Evolutionary conservation across 37 sponge, comb jelly and placozoan species (phyloP), one percentile per base, ranked within the genome.

Genomic region (Agelas oroides): DNA sequence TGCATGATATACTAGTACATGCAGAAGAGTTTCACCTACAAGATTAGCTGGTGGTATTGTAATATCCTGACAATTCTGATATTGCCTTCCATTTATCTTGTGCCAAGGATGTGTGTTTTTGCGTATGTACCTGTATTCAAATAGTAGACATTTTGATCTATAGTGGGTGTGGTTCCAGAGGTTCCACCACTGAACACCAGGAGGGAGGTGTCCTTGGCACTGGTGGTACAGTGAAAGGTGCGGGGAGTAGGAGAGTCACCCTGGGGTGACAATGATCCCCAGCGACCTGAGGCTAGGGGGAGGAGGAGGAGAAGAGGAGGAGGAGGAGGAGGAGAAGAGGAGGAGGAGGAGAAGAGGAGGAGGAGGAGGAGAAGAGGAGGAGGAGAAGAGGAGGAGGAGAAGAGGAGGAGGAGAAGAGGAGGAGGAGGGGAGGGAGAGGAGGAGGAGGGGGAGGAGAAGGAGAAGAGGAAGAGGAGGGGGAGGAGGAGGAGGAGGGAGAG

Each of bases 151-250:
- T 37, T 64, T 23, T 46, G 34, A 16, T 84, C 80, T 0, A 32
- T 34, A 24, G 73, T 68, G 38, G 85, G 68, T 3, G 24, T 36
- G 23, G 71, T 72, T 16, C 80, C 85, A 53, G 54, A 5, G 13
- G 65, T 80, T 5, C 90, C 90, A 25, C 90, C 90, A 25, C 90
- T 76, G 46, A 79, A 90, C 67, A 90, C 90, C 32, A 90, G 46
- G 46, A 46, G 46, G 46, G 46, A 69, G 18, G 21, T 70, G 20
- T 1, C 28, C 13, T 18, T 21, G 40, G 15, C 46, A 62, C 83
- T 62, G 56, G 73, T 62, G 58, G 53, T 37, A n/a, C 75, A 79
- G 73, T 90, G 85, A 32, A 73, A 32, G 14, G 90, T 84, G 18
- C 85, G 76, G 27, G 90, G 68, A 23, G 78, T 24, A 0, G 85